Percentiles rank a stretch among this genome's conserved stretches.
Evolutionary conservation across 2,888 invertebrate genomes (phyloP).

Genomic region (Nasonia oneida): DNA sequence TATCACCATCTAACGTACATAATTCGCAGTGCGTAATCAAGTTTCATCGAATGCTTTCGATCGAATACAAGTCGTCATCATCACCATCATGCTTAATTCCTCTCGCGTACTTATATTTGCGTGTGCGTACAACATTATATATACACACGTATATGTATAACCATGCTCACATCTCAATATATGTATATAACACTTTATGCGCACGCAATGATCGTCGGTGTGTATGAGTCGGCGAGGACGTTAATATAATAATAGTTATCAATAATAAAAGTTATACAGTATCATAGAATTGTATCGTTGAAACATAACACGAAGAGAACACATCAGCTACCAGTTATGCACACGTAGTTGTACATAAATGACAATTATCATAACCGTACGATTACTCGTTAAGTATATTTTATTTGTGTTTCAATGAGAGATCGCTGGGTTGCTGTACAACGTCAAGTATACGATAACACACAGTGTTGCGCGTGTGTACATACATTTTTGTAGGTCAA

Average conservation of each 20-base stretch:
- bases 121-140: conserved; percentile 40
- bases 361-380: neutral
- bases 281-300: conserved; percentile 29
- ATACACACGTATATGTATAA: conserved; percentile 17
- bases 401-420: neutral
- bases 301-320: conserved; percentile 42
- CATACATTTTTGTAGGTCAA: neutral
- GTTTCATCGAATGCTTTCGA: conserved; percentile 65
- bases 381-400: conserved; percentile 10
- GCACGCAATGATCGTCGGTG: conserved; percentile 15
- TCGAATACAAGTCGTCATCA: neutral
- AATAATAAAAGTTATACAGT: conserved; percentile 24
- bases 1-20: conserved; percentile 74
- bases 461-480: neutral
- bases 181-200: conserved; percentile 1
- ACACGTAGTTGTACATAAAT: conserved; percentile 7
- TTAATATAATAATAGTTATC: neutral
- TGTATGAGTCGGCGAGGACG: neutral
- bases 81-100: neutral
- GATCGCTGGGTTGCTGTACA: conserved; percentile 2
- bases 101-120: neutral
- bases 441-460: neutral
- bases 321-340: conserved; percentile 28
- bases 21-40: conserved; percentile 60
- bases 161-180: neutral